A percentile compares a stretch with the other conserved stretches of the same genome.
Conservation (phyloP, 2,113 vertebrate genomes). For the Cryptomyrus ogoouensis region DNA sequence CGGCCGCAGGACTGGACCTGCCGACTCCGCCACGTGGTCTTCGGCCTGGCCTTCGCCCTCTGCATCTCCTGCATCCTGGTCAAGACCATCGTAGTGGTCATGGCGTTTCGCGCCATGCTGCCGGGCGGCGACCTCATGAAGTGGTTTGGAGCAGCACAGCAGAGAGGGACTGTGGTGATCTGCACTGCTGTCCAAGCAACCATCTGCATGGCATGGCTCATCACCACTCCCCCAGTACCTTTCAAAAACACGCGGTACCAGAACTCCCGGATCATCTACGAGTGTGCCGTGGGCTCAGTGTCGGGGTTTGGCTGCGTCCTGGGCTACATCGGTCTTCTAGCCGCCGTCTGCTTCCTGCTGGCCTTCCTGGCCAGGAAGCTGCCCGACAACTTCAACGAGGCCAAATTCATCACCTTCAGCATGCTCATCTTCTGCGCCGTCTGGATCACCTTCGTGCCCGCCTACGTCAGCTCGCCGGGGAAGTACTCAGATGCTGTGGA, state of each 20-base stretch:
- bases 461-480: conserved; percentile 58
- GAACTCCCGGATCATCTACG: conserved; percentile 39
- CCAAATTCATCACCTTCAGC: conserved; percentile 56
- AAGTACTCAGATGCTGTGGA: conserved; percentile 59
- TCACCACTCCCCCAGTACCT: conserved; percentile 35
- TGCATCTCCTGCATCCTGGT: conserved; percentile 48
- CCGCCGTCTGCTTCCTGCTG: conserved; percentile 42
- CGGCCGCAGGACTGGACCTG: conserved; percentile 42
- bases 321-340: conserved; percentile 46
- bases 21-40: conserved; percentile 43
- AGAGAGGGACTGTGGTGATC: conserved; percentile 38
- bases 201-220: conserved; percentile 39
- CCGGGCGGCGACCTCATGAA: conserved; percentile 43
- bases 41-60: conserved; percentile 46
- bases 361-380: conserved; percentile 48
- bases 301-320: conserved; percentile 34
- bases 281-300: conserved; percentile 41
- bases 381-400: conserved; percentile 53
- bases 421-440: conserved; percentile 64
- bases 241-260: conserved; percentile 44
- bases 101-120: conserved; percentile 43
- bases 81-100: conserved; percentile 50
- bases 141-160: conserved; percentile 45
- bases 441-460: conserved; percentile 56
- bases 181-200: conserved; percentile 36